Base-by-base conservation (phyloP, 2,888 invertebrate genomes). In the Orthosia gothica region DNA sequence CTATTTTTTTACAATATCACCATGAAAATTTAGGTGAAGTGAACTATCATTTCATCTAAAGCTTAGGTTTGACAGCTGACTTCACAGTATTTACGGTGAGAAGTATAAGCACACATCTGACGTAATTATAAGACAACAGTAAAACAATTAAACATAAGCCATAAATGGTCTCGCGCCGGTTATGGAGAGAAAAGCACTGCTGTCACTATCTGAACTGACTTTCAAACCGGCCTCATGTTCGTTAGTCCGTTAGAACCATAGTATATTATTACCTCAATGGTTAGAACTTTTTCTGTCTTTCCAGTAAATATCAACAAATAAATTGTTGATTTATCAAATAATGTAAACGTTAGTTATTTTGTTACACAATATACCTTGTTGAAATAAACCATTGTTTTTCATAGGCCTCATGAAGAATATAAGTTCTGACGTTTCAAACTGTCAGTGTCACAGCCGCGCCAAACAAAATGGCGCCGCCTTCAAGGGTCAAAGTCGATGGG, bases 401-500 rank as follows among this genome's bases (percentile, higher is more conserved):
- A 15, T 20, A 40, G 0, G 23, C 26, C n/a, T 70, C 11, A 15
- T 58, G 13, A 18, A 57, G 16, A 26, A 57, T 13, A 40, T 9
- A 9, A 20, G 4, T 49, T 26, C 40, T 79, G 82, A 79, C 45
- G 23, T 70, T 65, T 57, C 1, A 5, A 73, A 64, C 66, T 77
- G 66, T 63, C 59, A 76, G 13, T 67, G 45, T 57, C 64, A 80
- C 9, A 40, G 0, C 13, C 15, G 16, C n/a, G 16, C n/a, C 26
- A 23, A 23, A n/a, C 40, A 70, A 70, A 40, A 79, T 73, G 47
- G 65, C 32, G 52, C 4, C 26, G 2, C 32, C 16, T 12, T 82
- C 61, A 82, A 55, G 62, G 55, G 74, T 93, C 92, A 65, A 94
- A 94, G 81, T 94, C 94, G 7, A 93, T 90, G 7, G 94, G 94